phyloP scores from a whole-genome alignment of 2,888 invertebrate genomes.

The Hypolimnas misippus region DNA sequence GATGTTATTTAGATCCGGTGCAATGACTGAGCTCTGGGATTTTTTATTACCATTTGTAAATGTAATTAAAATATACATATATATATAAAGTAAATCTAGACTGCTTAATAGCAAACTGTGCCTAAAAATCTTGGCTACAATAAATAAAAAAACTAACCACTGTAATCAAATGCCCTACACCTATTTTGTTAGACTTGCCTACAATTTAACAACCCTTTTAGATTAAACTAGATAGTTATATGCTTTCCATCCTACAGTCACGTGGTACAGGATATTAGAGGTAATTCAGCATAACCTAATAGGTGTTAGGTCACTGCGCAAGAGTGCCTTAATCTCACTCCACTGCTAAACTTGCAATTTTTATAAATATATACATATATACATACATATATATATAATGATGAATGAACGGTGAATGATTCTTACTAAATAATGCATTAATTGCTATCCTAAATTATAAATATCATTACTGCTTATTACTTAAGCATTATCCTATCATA shows the following conservation, averaged over 20 bases:
- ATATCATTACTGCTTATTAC: background rate
- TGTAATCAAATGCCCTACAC: background rate
- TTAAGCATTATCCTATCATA: background rate
- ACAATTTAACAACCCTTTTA: background rate
- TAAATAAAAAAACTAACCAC: no score
- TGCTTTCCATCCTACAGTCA: background rate
- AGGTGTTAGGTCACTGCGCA: constrained; percentile 27
- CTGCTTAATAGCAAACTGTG: background rate
- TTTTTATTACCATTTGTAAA: background rate
- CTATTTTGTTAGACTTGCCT: background rate
- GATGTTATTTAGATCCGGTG: constrained; percentile 20
- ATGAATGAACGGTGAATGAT: background rate
- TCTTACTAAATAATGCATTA: background rate
- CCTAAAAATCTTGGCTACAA: no score
- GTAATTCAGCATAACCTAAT: constrained; percentile 19
- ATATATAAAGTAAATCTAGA: background rate
- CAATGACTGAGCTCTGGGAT: constrained; percentile 27
- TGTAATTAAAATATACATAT: no score
- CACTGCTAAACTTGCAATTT: background rate
- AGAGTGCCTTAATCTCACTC: background rate
- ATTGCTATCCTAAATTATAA: background rate
- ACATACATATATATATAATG: background rate
- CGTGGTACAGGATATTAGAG: background rate
- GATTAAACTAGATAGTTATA: background rate
- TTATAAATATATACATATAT: background rate